Conservation (phyloP, 1,140 invertebrate genomes). For the Zaprionus camerounensis region DNA sequence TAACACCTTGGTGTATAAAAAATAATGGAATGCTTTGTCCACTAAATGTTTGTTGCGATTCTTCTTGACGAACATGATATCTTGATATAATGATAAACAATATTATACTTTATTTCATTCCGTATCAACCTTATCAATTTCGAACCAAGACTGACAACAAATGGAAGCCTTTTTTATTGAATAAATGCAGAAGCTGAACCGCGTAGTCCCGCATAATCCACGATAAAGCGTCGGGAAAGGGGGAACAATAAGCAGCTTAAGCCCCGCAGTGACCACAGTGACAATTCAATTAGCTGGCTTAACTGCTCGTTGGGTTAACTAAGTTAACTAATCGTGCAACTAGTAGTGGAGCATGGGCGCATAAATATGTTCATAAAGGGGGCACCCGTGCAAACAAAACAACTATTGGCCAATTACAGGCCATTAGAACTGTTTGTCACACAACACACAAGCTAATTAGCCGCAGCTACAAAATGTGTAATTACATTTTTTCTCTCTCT, state of each 20-base stretch:
- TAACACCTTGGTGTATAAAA: too few relatives aligned
- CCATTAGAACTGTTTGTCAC: conserved; percentile 8
- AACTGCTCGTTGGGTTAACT: neutral
- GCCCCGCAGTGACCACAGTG: conserved; percentile 3
- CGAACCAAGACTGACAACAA: neutral
- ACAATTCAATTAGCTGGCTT: conserved; percentile 7
- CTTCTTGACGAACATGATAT: neutral
- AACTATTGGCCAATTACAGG: conserved; percentile 2
- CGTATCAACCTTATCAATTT: neutral
- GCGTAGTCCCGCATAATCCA: neutral
- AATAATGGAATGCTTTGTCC: too few relatives aligned
- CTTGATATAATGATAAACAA: neutral
- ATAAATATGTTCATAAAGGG: neutral
- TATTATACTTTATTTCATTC: neutral
- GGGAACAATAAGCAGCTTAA: neutral
- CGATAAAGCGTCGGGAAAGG: neutral
- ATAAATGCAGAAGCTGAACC: neutral
- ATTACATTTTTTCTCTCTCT: conserved; percentile 2
- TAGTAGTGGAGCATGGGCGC: neutral
- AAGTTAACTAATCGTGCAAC: neutral
- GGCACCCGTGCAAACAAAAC: neutral
- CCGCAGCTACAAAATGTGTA: conserved; percentile 11
- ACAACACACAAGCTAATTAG: conserved; percentile 7
- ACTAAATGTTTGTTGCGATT: too few relatives aligned
- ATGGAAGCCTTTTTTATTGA: neutral